Evolutionary conservation across 1,140 invertebrate species (phyloP), one percentile per base, ranked within the genome.

Genomic region (Forficula auricularia): DNA sequence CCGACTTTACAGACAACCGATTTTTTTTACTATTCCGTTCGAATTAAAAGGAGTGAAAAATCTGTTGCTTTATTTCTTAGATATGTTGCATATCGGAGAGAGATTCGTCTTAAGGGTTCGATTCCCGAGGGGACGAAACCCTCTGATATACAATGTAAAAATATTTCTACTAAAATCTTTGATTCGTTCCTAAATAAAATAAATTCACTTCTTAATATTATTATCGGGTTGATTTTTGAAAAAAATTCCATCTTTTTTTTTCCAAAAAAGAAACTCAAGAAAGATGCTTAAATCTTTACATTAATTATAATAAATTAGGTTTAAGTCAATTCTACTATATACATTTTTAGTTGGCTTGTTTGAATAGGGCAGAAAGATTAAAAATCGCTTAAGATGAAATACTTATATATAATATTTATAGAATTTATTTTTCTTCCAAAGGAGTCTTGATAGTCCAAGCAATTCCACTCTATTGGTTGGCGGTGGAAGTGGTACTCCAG

Each of bases 361-460:
- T 32, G 9, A 32, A 32, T 32, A 32, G 9, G 31, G 31, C 9
- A 9, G 9, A 9, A 32, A 32, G 9, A 9, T 32, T 9, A 32
- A 9, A n/a, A n/a, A 32, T 9, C n/a, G 31, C n/a, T n/a, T 9
- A 9, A 32, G n/a, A 9, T 9, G 30, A 8, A 8, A 8, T 31
- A n/a, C 7, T 8, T 31, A n/a, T 31, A 8, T n/a, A 7, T 7
- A n/a, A 19, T 34, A 20, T 15, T 44, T 44, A 33, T 47, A 27
- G 16, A 47, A 32, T 30, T 16, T 41, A 19, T 39, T 35, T 38
- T 38, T 47, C 14, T 1, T n/a, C n/a, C n/a, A n/a, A 19, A 48
- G 43, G 43, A 48, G 43, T 35, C 50, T 69, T 48, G 74, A 77
- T 46, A 77, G 73, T 59, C 73, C 73, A 2, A 71, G 67, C 50